Conservation (phyloP, 2,797 vertebrate genomes). For the Epinephelus malabaricus region DNA sequence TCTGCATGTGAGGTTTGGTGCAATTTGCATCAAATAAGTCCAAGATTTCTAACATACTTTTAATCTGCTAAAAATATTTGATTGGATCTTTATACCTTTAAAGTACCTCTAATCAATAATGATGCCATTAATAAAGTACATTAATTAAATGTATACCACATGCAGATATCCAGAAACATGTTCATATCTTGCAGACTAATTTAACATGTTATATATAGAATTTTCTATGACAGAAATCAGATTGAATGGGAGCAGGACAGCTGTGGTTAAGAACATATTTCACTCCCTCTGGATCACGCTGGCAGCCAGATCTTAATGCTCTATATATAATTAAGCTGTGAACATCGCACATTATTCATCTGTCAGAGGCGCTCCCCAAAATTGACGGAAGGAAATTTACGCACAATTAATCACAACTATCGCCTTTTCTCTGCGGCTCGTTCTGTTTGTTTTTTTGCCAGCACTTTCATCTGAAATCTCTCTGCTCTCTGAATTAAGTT, state of each 20-base stretch:
- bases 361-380: conserved; percentile 57
- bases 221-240: conserved; percentile 37
- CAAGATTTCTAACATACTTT: not conserved
- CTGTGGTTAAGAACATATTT: conserved; percentile 50
- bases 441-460: conserved; percentile 54
- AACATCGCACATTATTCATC: conserved; percentile 70
- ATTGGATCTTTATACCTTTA: not conserved
- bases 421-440: conserved; percentile 33
- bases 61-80: not conserved
- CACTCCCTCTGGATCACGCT: conserved; percentile 36
- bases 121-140: not conserved
- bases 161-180: not conserved
- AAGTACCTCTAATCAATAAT: not conserved
- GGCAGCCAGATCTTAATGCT: conserved; percentile 51
- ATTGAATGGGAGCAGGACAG: conserved; percentile 38
- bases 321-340: conserved; percentile 72
- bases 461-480: conserved; percentile 44
- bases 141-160: not conserved
- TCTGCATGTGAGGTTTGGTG: not conserved
- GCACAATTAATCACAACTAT: conserved; percentile 72
- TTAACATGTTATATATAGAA: conserved; percentile 26
- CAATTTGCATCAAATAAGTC: not conserved
- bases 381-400: conserved; percentile 64
- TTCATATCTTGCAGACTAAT: not conserved
- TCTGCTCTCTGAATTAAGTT: conserved; percentile 42